phyloP scores from a whole-genome alignment of 2,888 invertebrate genomes.

The Amiota mariae region DNA sequence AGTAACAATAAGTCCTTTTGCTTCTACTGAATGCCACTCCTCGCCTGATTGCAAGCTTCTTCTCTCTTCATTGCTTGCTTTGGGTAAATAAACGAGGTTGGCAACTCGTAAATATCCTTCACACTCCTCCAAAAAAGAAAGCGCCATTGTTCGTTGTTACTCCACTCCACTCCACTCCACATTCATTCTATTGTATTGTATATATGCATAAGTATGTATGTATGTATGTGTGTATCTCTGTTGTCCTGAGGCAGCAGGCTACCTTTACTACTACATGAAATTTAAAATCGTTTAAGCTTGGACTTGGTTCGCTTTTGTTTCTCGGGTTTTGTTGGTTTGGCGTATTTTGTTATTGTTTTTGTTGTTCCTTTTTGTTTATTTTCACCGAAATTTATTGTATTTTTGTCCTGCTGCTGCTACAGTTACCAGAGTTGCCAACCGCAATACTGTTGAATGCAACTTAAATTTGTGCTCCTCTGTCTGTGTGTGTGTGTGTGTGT shows the following conservation, averaged over 20 bases:
- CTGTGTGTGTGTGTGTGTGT: too few relatives aligned
- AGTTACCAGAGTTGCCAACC: conserved; percentile 40
- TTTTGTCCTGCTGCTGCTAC: conserved; percentile 14
- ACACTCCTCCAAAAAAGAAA: background rate
- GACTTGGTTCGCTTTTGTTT: conserved; percentile 17
- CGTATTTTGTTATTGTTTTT: background rate
- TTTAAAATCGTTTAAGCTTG: conserved; percentile 12
- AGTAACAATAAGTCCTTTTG: background rate
- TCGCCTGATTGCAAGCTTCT: too few relatives aligned
- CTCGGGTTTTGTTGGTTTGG: background rate
- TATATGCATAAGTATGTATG: too few relatives aligned
- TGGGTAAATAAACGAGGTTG: conserved; percentile 18
- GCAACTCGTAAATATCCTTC: conserved; percentile 62
- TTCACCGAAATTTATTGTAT: conserved; percentile 17
- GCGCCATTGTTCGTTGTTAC: too few relatives aligned
- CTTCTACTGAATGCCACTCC: background rate
- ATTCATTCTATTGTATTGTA: too few relatives aligned
- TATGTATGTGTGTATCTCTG: too few relatives aligned
- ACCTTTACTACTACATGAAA: conserved; percentile 1
- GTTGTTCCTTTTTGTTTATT: background rate
- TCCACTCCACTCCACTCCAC: background rate
- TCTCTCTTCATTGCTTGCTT: too few relatives aligned
- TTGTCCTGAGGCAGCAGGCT: too few relatives aligned
- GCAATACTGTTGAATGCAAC: conserved; percentile 44
- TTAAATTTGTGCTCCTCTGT: background rate